Evolutionary conservation across 2,797 vertebrate species (phyloP).

Genomic region (Eulemur albifrons): DNA sequence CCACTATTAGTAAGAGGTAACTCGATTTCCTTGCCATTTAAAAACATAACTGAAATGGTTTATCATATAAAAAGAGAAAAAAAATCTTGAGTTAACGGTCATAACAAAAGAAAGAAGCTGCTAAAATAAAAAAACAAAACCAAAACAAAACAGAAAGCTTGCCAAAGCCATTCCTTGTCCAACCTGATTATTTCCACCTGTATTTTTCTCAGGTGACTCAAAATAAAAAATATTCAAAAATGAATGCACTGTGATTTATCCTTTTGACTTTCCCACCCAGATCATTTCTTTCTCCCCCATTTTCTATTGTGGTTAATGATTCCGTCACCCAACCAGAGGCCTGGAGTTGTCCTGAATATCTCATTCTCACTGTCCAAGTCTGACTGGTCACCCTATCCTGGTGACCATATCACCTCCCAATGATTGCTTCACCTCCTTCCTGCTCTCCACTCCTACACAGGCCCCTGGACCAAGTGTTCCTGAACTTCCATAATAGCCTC

Average conservation of each 20-base stretch:
- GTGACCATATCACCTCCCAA: not conserved
- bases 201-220: not conserved
- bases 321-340: not conserved
- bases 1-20: not conserved
- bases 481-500: not conserved
- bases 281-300: not conserved
- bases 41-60: slow-evolving; percentile 22
- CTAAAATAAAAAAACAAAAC: not conserved
- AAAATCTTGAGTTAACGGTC: slow-evolving; percentile 27
- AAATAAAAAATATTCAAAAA: slow-evolving; percentile 64
- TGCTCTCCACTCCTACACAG: not conserved
- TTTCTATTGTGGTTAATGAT: not conserved
- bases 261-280: not conserved
- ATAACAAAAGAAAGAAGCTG: slow-evolving; percentile 10
- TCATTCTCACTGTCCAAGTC: not conserved
- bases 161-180: not conserved
- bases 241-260: slow-evolving; percentile 66
- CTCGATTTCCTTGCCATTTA: slow-evolving; percentile 6
- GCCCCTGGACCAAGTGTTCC: not conserved
- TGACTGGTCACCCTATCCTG: not conserved
- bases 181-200: not conserved
- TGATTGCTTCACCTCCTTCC: not conserved
- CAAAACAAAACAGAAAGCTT: not conserved
- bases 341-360: not conserved
- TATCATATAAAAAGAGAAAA: slow-evolving; percentile 29